Evolutionary conservation across 1,140 invertebrate genomes (phyloP), one percentile per base, ranked within the genome.

Genomic region (Coelopa frigida): DNA sequence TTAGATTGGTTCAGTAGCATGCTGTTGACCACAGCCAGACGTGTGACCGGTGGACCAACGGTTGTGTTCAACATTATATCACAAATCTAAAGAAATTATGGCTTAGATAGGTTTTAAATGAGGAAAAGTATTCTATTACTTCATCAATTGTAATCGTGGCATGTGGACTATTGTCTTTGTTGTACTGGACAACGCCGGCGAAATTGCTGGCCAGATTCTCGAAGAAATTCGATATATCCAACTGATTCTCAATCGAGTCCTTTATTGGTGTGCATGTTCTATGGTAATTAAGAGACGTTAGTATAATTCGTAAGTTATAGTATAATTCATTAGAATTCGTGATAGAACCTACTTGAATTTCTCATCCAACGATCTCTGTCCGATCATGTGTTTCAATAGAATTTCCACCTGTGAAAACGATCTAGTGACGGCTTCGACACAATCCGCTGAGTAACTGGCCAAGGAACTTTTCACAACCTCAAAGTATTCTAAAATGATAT

Each of bases 181-280:
- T 97, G 66, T 97, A 96, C 57, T 97, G 93, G 0, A 94, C 91
- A 38, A 95, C 77, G 27, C 82, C 88, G 4, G 84, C 85, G 66
- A 89, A 84, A 70, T 91, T 89, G 27, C 81, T 80, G 5, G 89
- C 85, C n/a, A 95, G 64, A 37, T 75, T 79, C 57, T 83, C 82
- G 58, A 82, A 89, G 11, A 96, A 80, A 61, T 85, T 93, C 1
- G 83, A 73, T 3, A 92, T 78, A 58, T 94, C 89, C 31, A 83
- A 73, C n/a, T 55, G 48, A 51, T 77, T 78, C 33, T 75, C 54
- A 35, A 79, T 72, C 15, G 74, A 76, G n/a, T 75, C 70, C 59
- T 85, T 77, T 27, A 94, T 77, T 1, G 81, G 76, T 59, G 85
- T 80, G 59, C 91, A 96, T 2, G 92, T 74, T 40, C 84, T 87